A percentile compares a stretch with the other conserved stretches of the same genome.
Evolutionary conservation across 2,113 vertebrate genomes (phyloP).

Genomic region (Pterocles orientalis): DNA sequence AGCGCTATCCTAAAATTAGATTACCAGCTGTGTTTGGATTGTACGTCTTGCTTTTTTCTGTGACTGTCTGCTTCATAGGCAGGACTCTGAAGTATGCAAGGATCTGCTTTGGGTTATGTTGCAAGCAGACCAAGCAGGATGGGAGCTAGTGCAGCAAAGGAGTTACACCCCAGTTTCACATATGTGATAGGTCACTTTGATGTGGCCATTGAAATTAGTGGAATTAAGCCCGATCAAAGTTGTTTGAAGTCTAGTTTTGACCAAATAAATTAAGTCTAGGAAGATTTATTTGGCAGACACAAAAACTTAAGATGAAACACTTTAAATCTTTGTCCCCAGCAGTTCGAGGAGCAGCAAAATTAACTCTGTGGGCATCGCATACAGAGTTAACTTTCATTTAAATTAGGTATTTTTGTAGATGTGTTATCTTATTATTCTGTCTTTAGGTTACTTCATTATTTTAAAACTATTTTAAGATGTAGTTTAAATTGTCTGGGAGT

Average conservation of each 20-base stretch:
- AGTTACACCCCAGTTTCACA: neutral
- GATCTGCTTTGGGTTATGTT: neutral
- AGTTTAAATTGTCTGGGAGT: neutral
- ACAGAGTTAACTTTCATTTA: neutral
- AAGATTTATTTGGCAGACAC: neutral
- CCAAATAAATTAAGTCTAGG: neutral
- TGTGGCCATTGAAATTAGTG: neutral
- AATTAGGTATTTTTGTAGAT: neutral
- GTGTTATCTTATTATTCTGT: neutral
- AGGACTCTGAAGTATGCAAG: neutral
- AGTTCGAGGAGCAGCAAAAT: neutral
- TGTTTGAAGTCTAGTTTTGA: neutral
- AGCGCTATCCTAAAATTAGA: neutral
- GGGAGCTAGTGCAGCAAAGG: neutral
- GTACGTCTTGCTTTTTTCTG: neutral
- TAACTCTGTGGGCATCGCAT: neutral
- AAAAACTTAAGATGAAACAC: neutral
- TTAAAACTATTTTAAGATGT: neutral
- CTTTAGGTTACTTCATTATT: neutral
- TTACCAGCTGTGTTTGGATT: neutral
- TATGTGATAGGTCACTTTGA: too few species aligned
- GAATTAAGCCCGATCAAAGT: neutral
- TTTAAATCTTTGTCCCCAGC: neutral
- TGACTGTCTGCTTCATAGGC: neutral
- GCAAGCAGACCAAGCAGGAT: neutral